Evolutionary conservation across 2,888 invertebrate genomes (phyloP).

Genomic region (Helicoverpa assulta): DNA sequence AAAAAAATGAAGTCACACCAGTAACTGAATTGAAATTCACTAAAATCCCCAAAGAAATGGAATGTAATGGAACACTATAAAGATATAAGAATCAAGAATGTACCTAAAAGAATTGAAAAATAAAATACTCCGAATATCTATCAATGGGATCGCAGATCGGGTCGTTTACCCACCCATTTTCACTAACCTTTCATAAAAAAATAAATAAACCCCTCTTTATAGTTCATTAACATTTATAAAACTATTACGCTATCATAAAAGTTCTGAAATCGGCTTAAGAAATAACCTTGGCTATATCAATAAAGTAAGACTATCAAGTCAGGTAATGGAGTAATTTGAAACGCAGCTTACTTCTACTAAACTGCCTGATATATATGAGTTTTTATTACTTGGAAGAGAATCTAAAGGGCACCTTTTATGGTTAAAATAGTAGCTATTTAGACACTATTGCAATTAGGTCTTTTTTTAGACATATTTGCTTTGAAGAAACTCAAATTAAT

Average conservation of each 20-base stretch:
- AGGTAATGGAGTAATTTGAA: constrained; percentile 36
- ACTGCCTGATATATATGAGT: constrained; percentile 46
- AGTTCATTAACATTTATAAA: constrained; percentile 25
- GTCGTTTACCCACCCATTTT: background rate
- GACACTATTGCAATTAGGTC: background rate
- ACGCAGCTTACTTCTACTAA: constrained; percentile 31
- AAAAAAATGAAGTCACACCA: too few species aligned
- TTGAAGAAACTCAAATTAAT: background rate
- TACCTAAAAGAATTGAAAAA: too few species aligned
- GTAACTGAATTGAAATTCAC: too few species aligned
- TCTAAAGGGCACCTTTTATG: constrained; percentile 13
- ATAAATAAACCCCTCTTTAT: constrained; percentile 14
- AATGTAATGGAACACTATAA: too few species aligned
- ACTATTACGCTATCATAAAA: constrained; percentile 40
- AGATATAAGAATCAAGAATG: too few species aligned
- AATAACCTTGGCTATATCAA: constrained; percentile 19
- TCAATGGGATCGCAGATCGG: too few species aligned
- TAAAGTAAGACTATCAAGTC: constrained; percentile 30
- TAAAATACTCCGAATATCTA: too few species aligned
- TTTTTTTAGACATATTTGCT: too few species aligned
- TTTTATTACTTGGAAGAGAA: constrained; percentile 28
- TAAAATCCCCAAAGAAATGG: too few species aligned
- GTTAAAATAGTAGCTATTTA: constrained; percentile 4
- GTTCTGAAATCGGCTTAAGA: constrained; percentile 31
- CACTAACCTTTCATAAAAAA: background rate